A percentile compares a stretch with the other conserved stretches of the same genome.
Evolutionary conservation across 2,888 invertebrate genomes (phyloP).

Genomic region (Microchrysa polita): DNA sequence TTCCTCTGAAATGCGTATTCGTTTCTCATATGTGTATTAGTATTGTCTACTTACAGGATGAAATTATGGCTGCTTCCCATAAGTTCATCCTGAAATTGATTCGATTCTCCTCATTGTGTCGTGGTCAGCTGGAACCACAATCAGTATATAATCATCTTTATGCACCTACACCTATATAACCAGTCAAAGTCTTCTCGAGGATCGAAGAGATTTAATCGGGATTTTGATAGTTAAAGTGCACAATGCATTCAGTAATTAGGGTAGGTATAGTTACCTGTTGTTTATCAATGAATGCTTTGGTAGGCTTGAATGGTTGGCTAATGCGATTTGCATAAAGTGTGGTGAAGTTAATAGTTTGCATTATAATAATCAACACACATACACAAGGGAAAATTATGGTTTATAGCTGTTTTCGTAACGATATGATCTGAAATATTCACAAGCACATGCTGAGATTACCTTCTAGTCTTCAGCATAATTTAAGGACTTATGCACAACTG

Average conservation of each 20-base stretch:
- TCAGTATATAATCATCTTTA: conserved; percentile 3
- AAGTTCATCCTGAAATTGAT: not conserved
- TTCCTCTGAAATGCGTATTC: not conserved
- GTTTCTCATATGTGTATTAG: not conserved
- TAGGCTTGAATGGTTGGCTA: no score
- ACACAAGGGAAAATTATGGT: no score
- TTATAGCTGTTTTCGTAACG: no score
- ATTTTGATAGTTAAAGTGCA: not conserved
- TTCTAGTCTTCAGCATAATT: no score
- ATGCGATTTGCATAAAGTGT: no score
- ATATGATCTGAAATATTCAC: no score
- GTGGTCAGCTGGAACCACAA: conserved; percentile 16
- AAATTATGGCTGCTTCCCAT: conserved; percentile 11
- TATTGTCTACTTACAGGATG: not conserved
- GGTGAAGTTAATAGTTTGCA: no score
- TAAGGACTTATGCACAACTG: no score
- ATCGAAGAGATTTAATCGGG: not conserved
- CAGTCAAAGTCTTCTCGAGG: not conserved
- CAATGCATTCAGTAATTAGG: not conserved
- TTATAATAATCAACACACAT: no score
- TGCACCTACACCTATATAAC: not conserved
- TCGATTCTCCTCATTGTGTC: conserved; percentile 7
- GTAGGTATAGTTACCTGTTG: not conserved
- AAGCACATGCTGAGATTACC: no score
- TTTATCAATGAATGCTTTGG: not conserved